Evolutionary conservation across 2,113 vertebrate species (phyloP), one percentile per base, ranked within the genome.

Genomic region (Callaeas wilsoni): DNA sequence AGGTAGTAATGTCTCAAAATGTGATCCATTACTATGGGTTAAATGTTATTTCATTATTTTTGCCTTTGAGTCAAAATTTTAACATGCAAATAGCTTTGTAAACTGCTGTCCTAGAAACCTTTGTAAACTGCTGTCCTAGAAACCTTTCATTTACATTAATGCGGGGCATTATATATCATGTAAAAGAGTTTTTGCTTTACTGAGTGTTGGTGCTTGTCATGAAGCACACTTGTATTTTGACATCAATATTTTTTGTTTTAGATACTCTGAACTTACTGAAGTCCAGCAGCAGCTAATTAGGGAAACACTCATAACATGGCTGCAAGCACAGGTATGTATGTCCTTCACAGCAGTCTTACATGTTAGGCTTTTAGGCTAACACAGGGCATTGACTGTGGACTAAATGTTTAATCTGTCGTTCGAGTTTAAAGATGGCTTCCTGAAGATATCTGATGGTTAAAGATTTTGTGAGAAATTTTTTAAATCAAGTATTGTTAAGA

Each of bases 261-360:
- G 99, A 95, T 99, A 99, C 41, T 98, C 98, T 53, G 98, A 98
- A 88, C 98, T 99, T 93, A 99, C 97, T 71, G 98, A 98, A 84
- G 97, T 94, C 37, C 99, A 99, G 87, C 99, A 99, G 91, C 99
- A 99, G 90, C 98, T 99, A 56, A 99, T 99, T 95, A 98, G 99
- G 94, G 99, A 99, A 98, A 99, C 99, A 0, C 98, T 99, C 52
- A 97, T 99, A 98, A 99, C 99, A 90, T 99, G 99, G 99, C 98
- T 99, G 56, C 99, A 99, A 98, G 97, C 97, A 93, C 99, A 99
- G 98, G 99, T 99, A 95, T 60, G 52, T 85, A 18, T 29, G 41
- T 35, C 27, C 39, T 62, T 86, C 32, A 30, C 39, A 60, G 35
- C 30, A 30, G 23, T 47, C 39, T 55, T 62, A 5, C 7, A 3